Percentiles rank a stretch among this genome's conserved stretches.
Evolutionary conservation across 2,113 vertebrate genomes (phyloP).

Genomic region (Rousettus leschenaultii): DNA sequence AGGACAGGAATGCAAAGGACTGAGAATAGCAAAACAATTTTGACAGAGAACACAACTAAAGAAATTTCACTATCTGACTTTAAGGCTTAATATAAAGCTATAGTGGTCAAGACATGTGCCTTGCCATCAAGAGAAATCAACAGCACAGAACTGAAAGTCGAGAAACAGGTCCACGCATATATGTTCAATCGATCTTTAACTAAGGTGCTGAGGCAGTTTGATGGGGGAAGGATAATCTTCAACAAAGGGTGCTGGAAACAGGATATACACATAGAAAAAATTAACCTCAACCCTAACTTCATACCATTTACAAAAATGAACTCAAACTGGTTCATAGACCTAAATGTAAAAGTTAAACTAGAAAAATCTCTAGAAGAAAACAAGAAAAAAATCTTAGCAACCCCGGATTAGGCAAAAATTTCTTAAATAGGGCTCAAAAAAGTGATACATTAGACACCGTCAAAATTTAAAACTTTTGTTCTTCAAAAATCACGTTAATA

Average conservation of each 20-base stretch:
- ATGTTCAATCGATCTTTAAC: not conserved
- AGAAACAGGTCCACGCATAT: not conserved
- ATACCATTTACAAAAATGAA: not conserved
- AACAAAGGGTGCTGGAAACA: not conserved
- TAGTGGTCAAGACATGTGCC: not conserved
- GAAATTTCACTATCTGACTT: not conserved
- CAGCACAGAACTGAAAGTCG: not conserved
- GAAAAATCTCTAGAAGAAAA: slow-evolving; percentile 1
- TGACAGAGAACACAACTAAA: not conserved
- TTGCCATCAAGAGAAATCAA: not conserved
- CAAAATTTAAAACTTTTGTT: not conserved
- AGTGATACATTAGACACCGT: not conserved
- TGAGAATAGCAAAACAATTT: not conserved
- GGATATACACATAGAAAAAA: not conserved
- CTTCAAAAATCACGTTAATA: not conserved
- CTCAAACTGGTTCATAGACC: not conserved
- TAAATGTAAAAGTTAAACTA: not conserved
- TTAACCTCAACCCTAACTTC: not conserved
- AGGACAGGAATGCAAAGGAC: not conserved
- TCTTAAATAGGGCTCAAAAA: not conserved
- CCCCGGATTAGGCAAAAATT: not conserved
- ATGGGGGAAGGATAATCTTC: not conserved
- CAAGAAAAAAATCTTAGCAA: not conserved
- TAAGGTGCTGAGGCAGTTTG: not conserved
- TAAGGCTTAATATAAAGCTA: not conserved